Evolutionary conservation across 2,797 vertebrate species (phyloP), one percentile per base, ranked within the genome.

Genomic region (Tauraco hartlaubi): DNA sequence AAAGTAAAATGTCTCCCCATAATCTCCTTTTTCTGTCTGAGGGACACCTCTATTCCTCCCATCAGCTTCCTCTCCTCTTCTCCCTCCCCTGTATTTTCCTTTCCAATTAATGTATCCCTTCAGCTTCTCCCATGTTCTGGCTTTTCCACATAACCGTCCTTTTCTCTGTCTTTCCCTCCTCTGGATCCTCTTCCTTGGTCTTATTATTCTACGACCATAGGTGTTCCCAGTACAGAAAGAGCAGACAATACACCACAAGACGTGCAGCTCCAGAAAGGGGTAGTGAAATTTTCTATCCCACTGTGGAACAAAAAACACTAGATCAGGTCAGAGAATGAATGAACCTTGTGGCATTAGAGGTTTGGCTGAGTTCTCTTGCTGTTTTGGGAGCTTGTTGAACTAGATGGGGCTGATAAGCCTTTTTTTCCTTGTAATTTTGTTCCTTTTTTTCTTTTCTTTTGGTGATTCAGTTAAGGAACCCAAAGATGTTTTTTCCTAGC

Each of bases 1-100:
- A 94, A 95, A 90, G 81, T 77, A 85, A 93, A 95, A 93, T 71
- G 64, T 13, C 31, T 79, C 44, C 76, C 66, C 55, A 54, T 54
- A 67, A 52, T 61, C 55, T 88, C 33, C 11, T 86, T 94, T 94
- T 88, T 56, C 29, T 58, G 92, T 94, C 46, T 82, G 33, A 92
- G 12, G 44, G 17, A 33, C 55, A 78, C 26, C 51, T 81, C 33
- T 78, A 23, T 78, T 94, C 63, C 44, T 86, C 52, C 78, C 48
- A 91, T 69, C 51, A 76, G 55, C 21, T 73, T 88, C 5, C 14
- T 80, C 12, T 7, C 15, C 39, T 62, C 31, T 90, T 77, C 31
- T 81, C 28, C 28, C 58, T 51, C 6, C 13, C 21, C 12, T 62
- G 6, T 85, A 7, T 73, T 91, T 86, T 81, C 33, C 33, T 88